These are phyloP conservation scores for Tromatobia lineatoria DNA, from an alignment of 2,888 invertebrate species.

Conservation along the genomic window DNA sequence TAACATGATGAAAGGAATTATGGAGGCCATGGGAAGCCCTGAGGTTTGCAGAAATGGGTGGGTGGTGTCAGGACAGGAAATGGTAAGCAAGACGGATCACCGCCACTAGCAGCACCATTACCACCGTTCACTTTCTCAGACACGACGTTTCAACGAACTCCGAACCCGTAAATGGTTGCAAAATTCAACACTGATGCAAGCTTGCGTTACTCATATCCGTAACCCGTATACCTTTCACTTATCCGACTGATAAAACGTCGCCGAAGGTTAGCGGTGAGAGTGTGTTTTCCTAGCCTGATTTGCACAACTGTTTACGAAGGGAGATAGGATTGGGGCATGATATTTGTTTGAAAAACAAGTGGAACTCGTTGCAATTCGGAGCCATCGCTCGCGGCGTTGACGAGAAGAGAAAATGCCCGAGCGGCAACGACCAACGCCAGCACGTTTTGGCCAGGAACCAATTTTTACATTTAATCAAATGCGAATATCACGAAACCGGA, in stretches of 20 bases:
- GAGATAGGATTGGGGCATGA: background rate
- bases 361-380: background rate
- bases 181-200: constrained; percentile 69
- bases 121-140: constrained; percentile 59
- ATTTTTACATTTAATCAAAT: constrained; percentile 65
- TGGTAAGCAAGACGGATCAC: constrained; percentile 83
- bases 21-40: constrained; percentile 58
- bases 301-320: background rate
- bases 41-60: constrained; percentile 34
- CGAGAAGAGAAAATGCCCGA: constrained; percentile 1
- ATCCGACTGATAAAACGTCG: constrained; percentile 49
- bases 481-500: constrained; percentile 6
- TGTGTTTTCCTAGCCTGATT: background rate
- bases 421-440: background rate
- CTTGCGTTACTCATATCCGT: constrained; percentile 28
- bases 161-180: constrained; percentile 72
- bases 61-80: constrained; percentile 60
- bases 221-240: constrained; percentile 66
- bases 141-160: constrained; percentile 71
- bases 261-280: constrained; percentile 40
- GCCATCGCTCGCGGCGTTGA: constrained; percentile 1
- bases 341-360: constrained; percentile 32
- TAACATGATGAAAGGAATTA: constrained; percentile 18
- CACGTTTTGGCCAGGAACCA: constrained; percentile 61
- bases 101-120: constrained; percentile 57